phyloP scores from a whole-genome alignment of 37 sponge, comb jelly and placozoan genomes.

The Axinella damicornis region DNA sequence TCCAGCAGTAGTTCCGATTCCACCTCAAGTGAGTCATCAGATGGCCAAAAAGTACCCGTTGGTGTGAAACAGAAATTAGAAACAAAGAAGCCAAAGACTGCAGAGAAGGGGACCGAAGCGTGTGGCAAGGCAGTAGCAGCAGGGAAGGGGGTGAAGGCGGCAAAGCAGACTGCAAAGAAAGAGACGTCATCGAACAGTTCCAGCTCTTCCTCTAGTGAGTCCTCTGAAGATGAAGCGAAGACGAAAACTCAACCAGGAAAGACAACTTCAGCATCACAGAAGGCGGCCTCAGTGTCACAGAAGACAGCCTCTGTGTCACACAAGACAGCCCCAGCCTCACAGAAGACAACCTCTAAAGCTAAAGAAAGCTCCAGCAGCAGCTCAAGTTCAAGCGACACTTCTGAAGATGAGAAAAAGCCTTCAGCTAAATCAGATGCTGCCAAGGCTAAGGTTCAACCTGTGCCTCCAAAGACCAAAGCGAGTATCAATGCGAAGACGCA shows the following conservation, averaged over 20 bases:
- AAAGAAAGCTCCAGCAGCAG: slow-evolving; percentile 3
- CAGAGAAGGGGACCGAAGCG: background rate
- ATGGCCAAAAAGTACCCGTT: background rate
- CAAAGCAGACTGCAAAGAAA: too few relatives aligned
- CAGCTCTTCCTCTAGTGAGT: too few relatives aligned
- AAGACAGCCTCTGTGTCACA: too few relatives aligned
- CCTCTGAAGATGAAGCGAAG: too few relatives aligned
- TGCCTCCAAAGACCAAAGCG: too few relatives aligned
- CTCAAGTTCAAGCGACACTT: background rate
- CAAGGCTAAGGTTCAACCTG: background rate
- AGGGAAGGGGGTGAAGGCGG: too few relatives aligned
- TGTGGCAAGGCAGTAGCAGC: background rate
- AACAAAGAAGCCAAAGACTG: background rate
- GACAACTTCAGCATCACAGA: too few relatives aligned
- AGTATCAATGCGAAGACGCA: too few relatives aligned
- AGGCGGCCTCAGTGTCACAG: too few relatives aligned
- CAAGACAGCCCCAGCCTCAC: too few relatives aligned
- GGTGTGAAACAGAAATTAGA: background rate
- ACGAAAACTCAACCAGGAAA: too few relatives aligned
- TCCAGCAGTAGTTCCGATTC: slow-evolving; percentile 4
- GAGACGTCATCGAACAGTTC: too few relatives aligned
- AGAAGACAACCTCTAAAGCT: background rate
- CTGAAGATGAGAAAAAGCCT: background rate
- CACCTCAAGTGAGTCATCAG: background rate
- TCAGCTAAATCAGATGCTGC: slow-evolving; percentile 4